Percentiles rank a stretch among this genome's conserved stretches.
Conservation (phyloP, 2,797 vertebrate genomes). For the Bradypodion ventrale region DNA sequence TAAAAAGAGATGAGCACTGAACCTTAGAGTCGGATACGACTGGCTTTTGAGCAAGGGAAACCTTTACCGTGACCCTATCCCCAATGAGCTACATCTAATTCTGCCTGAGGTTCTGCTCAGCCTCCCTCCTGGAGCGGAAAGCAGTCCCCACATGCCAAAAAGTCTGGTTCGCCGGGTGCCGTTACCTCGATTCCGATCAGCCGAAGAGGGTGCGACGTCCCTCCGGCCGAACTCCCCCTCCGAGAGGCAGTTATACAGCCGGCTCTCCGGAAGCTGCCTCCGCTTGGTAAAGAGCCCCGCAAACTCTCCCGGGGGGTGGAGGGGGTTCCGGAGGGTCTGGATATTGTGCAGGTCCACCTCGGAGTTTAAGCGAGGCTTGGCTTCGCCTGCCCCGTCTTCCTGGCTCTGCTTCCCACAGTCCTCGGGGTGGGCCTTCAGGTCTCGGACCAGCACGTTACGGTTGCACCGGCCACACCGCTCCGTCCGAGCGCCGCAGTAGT, state of each 20-base stretch:
- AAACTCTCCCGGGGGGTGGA: conserved; percentile 73
- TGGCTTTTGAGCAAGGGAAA: too few species aligned
- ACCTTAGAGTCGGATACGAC: too few species aligned
- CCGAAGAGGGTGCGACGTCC: conserved; percentile 63
- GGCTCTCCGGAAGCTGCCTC: conserved; percentile 67
- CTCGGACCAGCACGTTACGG: conserved; percentile 86
- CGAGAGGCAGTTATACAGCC: conserved; percentile 65
- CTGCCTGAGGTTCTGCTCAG: too few species aligned
- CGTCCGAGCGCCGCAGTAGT: conserved; percentile 92
- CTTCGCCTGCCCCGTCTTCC: conserved; percentile 71
- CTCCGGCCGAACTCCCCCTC: conserved; percentile 64
- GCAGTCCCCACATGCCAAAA: too few species aligned
- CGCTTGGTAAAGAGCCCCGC: conserved; percentile 63
- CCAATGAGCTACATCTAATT: too few species aligned
- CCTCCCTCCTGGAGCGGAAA: too few species aligned
- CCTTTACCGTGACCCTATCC: too few species aligned
- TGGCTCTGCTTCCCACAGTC: conserved; percentile 80
- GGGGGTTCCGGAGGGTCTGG: conserved; percentile 71
- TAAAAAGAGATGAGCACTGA: too few species aligned
- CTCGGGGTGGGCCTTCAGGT: conserved; percentile 83
- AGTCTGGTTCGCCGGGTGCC: neutral
- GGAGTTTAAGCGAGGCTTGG: conserved; percentile 30
- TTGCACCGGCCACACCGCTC: conserved; percentile 87
- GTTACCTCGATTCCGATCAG: conserved; percentile 75
- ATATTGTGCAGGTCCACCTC: conserved; percentile 74